A percentile compares a stretch with the other conserved stretches of the same genome.
phyloP scores from a whole-genome alignment of 2,888 invertebrate genomes.

The Halictus ligatus region DNA sequence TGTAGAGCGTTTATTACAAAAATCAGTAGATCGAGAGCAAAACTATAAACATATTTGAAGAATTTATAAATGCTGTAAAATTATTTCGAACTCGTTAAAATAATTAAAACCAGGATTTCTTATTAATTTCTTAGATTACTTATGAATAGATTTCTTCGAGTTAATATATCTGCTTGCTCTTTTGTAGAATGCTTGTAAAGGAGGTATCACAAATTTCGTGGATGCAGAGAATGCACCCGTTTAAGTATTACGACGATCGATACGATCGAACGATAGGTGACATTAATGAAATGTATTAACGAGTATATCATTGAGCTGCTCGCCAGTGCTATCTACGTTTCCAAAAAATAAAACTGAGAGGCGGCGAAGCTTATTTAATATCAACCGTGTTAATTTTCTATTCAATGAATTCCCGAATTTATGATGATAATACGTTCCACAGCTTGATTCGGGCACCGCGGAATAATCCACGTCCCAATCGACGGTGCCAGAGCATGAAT shows the following conservation, averaged over 20 bases:
- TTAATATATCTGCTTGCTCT: too few relatives aligned
- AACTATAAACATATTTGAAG: background rate
- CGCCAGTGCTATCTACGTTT: background rate
- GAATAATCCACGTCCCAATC: slow-evolving; percentile 42
- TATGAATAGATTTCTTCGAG: too few relatives aligned
- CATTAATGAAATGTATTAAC: background rate
- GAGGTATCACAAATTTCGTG: too few relatives aligned
- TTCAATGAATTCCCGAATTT: slow-evolving; percentile 13
- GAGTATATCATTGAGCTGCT: background rate
- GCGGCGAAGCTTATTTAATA: background rate
- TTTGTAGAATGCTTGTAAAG: too few relatives aligned
- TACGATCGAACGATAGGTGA: background rate
- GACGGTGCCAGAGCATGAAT: slow-evolving; percentile 38
- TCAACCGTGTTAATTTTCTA: background rate
- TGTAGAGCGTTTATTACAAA: background rate
- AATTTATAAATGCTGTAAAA: background rate
- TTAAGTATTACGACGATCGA: background rate
- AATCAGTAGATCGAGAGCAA: background rate
- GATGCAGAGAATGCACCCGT: too few relatives aligned
- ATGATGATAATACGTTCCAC: background rate
- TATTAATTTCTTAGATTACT: too few relatives aligned
- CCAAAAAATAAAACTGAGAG: background rate
- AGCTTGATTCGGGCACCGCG: slow-evolving; percentile 15
- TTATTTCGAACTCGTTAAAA: too few relatives aligned
- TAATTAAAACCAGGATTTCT: too few relatives aligned